Base-by-base conservation (phyloP, 2,888 invertebrate species). In the Epiblema foenella region DNA sequence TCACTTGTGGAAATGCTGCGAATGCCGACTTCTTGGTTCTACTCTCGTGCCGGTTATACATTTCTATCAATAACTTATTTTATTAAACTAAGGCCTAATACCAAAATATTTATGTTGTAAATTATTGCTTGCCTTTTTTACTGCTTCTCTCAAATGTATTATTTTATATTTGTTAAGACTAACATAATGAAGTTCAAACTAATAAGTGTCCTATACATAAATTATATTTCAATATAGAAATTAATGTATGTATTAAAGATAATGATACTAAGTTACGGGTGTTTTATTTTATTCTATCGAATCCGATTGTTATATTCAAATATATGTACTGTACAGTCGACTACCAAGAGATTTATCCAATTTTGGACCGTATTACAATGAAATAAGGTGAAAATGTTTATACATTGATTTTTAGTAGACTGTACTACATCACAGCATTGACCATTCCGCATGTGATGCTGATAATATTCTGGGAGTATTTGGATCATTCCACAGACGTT, bases 131-230 rank as follows among this genome's bases (percentile, higher is more conserved):
- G 73, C 69, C 64, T 66, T 67, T 49, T 56, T 17, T 56, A 56
- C 42, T 29, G 46, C 49, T 62, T 54, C 46, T 46, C 52, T 52
- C 56, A 65, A 46, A 46, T 56, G 56, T 65, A 65, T 65, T 65
- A 65, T 42, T 57, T 46, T 65, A 20, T 65, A 65, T 56, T 56
- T 64, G 52, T 64, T 64, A 52, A 10, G 76, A 72, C 75, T 76
- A 56, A 77, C 74, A 74, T 52, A 63, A 68, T 67, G 64, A 75
- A 77, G 77, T 76, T 78, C 75, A 78, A 77, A 76, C 73, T 33
- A 64, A 67, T 68, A 74, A 70, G 73, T 75, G 75, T 74, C 74
- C 74, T 75, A 75, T 72, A 76, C 56, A 65, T 71, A 54, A 70
- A 64, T 65, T 18, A 69, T 75, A 75, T 74, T 71, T 75, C 73